Evolutionary conservation across 2,888 invertebrate genomes (phyloP), one percentile per base, ranked within the genome.

Genomic region (Oscheius sp.): DNA sequence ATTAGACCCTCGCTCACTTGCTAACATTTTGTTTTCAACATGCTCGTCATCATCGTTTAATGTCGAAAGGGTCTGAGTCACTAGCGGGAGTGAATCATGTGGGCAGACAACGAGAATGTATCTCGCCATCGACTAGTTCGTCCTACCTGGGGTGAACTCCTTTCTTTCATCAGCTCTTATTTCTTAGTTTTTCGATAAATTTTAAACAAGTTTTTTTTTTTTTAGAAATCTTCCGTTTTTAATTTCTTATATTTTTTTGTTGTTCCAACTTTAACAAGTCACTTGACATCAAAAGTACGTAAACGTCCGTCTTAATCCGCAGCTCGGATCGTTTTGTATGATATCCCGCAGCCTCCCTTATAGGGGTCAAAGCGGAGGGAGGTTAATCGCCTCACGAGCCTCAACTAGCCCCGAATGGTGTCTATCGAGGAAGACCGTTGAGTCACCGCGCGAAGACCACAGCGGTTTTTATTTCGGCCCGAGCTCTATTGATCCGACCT

Each of bases 381-480:
- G 44, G 59, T 20, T 59, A 59, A 59, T 59, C 59, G 41, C 44
- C 59, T 59, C 41, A 59, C 59, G 44, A 41, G 59, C 44, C 44
- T 28, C 44, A 26, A 41, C 50, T 36, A 36, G 56, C 14, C n/a
- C n/a, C 59, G 28, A 12, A 4, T n/a, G n/a, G 26, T 22, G 38
- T 38, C 28, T 38, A n/a, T 59, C 32, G 56, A 33, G 33, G 33
- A 36, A 36, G 36, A 56, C 56, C 36, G 32, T 17, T 56, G 56
- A 56, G 22, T 56, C 56, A 56, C 14, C 44, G 59, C 59, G 59
- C 59, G 59, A 59, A 59, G 59, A 41, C 59, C 59, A 59, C 59
- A 59, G 59, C 59, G 44, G 59, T 59, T 59, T 59, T 59, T 59
- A 59, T 59, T 59, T 41, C 59, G 59, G 44, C 44, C 54, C 59